phyloP scores from a whole-genome alignment of 2,797 vertebrate species.

The Sebastiscus tertius region DNA sequence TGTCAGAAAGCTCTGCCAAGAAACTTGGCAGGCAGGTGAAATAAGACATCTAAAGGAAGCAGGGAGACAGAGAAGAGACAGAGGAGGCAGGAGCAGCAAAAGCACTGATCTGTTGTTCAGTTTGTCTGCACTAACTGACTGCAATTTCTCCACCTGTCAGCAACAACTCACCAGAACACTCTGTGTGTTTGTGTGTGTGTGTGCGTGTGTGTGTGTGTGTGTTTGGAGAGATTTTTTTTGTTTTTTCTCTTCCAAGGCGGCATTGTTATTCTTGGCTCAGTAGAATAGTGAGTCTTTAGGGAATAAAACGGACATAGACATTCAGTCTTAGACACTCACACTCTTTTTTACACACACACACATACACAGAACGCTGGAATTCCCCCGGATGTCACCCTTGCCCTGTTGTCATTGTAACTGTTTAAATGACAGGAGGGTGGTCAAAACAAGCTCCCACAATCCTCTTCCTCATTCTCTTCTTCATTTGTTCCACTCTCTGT shows the following conservation, averaged over 20 bases:
- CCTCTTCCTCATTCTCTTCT: constrained; percentile 49
- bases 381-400: constrained; percentile 76
- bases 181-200: neutral
- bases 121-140: constrained; percentile 77
- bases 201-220: neutral
- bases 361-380: constrained; percentile 59
- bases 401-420: constrained; percentile 70
- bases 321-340: constrained; percentile 53
- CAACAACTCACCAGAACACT: constrained; percentile 53
- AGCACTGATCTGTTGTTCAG: constrained; percentile 77
- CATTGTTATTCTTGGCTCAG: constrained; percentile 77
- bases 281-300: constrained; percentile 65
- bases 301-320: constrained; percentile 76
- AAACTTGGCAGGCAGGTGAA: constrained; percentile 71
- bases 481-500: constrained; percentile 46
- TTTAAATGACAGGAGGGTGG: constrained; percentile 68
- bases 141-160: constrained; percentile 76
- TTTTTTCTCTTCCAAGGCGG: constrained; percentile 54
- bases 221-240: constrained; percentile 15
- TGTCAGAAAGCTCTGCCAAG: constrained; percentile 61
- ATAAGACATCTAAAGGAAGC: constrained; percentile 63
- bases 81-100: constrained; percentile 61
- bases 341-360: constrained; percentile 21
- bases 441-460: constrained; percentile 69
- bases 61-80: constrained; percentile 51